Evolutionary conservation across 2,888 invertebrate species (phyloP), one percentile per base, ranked within the genome.

Genomic region (Dasysyrphus albostriatus): DNA sequence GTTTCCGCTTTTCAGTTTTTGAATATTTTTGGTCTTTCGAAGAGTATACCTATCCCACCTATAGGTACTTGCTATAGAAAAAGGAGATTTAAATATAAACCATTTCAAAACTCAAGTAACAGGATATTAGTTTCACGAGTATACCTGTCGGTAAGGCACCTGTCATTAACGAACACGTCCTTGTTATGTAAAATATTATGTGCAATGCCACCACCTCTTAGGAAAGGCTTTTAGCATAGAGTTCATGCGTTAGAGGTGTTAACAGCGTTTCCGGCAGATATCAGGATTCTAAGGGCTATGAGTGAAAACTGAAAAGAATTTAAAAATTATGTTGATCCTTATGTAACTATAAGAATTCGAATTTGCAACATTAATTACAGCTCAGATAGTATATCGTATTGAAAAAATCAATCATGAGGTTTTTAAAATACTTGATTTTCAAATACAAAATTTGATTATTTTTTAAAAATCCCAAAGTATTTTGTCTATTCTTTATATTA

Each of bases 1-100:
- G 74, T 61, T 83, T 63, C 82, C 77, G 54, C 10, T 72, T 80
- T 76, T 67, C 32, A 42, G 3, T n/a, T 24, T 54, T 14, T 44
- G 51, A 65, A 59, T 51, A 69, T 78, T 61, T 73, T 80, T 73
- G 70, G 58, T 32, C 51, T 51, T 32, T n/a, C 37, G 19, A 12
- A 39, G 19, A 16, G 16, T 47, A 47, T 3, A 2, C n/a, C 1
- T 44, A n/a, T n/a, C n/a, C n/a, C n/a, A 7, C 44, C n/a, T 44
- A n/a, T n/a, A n/a, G n/a, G 5, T 3, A 47, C 16, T 10, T 5
- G 16, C n/a, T 12, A 34, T n/a, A 72, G 72, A 70, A 72, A 80
- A 84, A 73, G 65, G 65, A 81, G 73, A 77, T 77, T 61, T 74
- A 61, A 72, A 63, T 73, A 76, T 58, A 85, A 81, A 73, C 73